Percentiles rank a stretch among this genome's conserved stretches.
Conservation (phyloP, 1,140 invertebrate species). For the Spodoptera frugiperda region DNA sequence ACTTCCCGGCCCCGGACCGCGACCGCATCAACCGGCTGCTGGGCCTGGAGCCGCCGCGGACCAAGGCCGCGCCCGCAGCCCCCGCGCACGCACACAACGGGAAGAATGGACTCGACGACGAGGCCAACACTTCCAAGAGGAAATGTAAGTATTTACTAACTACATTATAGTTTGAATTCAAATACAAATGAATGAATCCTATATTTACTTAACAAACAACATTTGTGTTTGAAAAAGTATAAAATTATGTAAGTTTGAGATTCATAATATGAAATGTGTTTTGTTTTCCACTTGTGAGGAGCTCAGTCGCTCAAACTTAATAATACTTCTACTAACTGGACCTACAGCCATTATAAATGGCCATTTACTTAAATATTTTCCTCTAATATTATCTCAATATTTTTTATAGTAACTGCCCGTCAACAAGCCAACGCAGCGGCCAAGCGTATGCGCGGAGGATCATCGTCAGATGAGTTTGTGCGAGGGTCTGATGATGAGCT, state of each 20-base stretch:
- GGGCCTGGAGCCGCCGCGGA: conserved; percentile 88
- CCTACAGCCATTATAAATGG: no score
- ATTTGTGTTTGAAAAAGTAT: no score
- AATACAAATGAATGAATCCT: no score
- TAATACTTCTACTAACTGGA: no score
- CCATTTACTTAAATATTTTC: no score
- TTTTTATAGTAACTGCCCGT: conserved; percentile 83
- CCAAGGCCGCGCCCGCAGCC: conserved; percentile 84
- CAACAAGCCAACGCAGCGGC: conserved; percentile 90
- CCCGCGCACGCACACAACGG: conserved; percentile 86
- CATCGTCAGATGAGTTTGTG: conserved; percentile 88
- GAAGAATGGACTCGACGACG: conserved; percentile 81
- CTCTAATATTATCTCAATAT: background rate
- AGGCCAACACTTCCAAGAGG: conserved; percentile 71
- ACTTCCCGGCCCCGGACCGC: conserved; percentile 97
- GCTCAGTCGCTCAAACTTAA: no score
- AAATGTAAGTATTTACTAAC: conserved; percentile 65
- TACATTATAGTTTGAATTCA: background rate
- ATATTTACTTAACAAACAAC: no score
- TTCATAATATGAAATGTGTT: no score
- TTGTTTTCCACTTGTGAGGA: no score
- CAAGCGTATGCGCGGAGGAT: conserved; percentile 89
- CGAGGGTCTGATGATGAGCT: conserved; percentile 82
- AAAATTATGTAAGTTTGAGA: no score
- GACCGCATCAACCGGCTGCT: conserved; percentile 94